Base-by-base conservation (phyloP, 2,888 invertebrate genomes). In the Acleris literana region DNA sequence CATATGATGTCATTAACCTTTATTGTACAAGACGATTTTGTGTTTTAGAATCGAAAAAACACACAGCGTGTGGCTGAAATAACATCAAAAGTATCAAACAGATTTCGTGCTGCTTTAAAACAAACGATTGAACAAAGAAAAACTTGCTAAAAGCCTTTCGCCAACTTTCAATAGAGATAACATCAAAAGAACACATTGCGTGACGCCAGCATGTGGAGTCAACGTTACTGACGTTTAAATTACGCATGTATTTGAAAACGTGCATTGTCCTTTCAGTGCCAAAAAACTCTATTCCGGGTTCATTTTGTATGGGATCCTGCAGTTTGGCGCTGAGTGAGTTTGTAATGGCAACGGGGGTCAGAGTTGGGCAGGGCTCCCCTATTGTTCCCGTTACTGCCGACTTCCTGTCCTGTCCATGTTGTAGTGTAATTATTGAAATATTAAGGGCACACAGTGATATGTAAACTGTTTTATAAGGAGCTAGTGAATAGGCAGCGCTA, bases 291-390 rank as follows among this genome's bases (percentile, higher is more conserved):
- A 39, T 33, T 13, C 39, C 13, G 39, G 13, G 13, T 39, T 4
- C 13, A 4, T 39, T 39, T 39, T 13, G 13, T 39, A 39, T 4
- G 13, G 39, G 4, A 1, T 1, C 39, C 9, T 9, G 39, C 0
- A 1, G 3, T 13, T 39, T 3, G 39, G 39, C 39, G 13, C 39
- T 39, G 39, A 13, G 13, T 4, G 33, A 11, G 13, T 13, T 39
- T 20, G 43, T n/a, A 44, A 55, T 43, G 29, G 59, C 64, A 16
- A 64, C 43, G 51, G 55, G 52, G 84, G 81, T 79, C 81, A 55
- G 20, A 81, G 66, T 22, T 51, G 65, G 77, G 76, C 74, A 76
- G 71, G 76, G 78, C 77, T 73, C 74, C 64, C 75, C 76, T 76
- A 75, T 78, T 79, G 77, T 76, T 72, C 53, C 57, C 74, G 71